These are phyloP conservation scores for Clamator glandarius DNA, from an alignment of 2,797 vertebrate genomes.

Conservation along the genomic window DNA sequence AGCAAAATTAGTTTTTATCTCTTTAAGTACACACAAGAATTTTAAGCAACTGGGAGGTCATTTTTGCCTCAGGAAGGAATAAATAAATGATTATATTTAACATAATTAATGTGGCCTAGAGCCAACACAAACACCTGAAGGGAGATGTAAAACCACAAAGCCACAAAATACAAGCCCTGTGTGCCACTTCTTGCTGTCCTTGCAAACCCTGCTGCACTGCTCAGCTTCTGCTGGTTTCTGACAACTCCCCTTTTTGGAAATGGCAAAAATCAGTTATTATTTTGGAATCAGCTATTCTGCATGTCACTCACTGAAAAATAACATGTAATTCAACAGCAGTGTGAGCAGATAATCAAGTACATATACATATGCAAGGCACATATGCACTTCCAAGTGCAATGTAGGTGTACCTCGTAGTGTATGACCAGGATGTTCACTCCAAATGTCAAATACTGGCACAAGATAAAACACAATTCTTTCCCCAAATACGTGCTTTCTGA, in stretches of 20 bases:
- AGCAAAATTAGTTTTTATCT: background rate
- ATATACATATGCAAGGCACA: fast-evolving
- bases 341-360: background rate
- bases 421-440: background rate
- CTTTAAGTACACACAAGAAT: background rate
- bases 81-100: background rate
- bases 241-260: background rate
- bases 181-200: background rate
- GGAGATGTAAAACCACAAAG: background rate
- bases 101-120: background rate
- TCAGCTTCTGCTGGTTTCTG: background rate
- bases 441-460: too few relatives aligned
- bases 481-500: background rate
- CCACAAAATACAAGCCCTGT: background rate
- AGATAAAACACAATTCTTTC: background rate
- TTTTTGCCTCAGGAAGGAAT: background rate
- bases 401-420: fast-evolving
- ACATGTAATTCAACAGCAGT: too few relatives aligned
- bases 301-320: background rate
- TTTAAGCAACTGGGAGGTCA: background rate
- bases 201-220: background rate
- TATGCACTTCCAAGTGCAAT: too few relatives aligned
- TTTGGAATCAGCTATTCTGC: background rate
- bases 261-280: background rate
- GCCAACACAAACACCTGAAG: background rate